Base-by-base conservation (phyloP, 2,888 invertebrate species). In the Meliscaeva auricollis region DNA sequence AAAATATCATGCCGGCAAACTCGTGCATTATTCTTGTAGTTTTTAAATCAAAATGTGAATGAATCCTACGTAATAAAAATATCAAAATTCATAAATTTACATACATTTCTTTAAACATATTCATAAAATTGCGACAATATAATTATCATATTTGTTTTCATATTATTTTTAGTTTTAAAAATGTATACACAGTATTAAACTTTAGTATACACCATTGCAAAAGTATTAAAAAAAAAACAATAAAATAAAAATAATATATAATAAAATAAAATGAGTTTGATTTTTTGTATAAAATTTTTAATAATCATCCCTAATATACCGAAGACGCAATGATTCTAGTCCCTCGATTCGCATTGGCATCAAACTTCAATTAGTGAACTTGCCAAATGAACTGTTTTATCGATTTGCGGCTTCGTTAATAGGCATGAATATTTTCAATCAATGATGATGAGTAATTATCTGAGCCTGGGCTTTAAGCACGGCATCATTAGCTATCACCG, bases 101-200 rank as follows among this genome's bases (percentile, higher is more conserved):
- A 60, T 22, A 50, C 26, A 60, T 46, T 77, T 62, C 72, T 56
- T 56, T 64, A n/a, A 44, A 56, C 64, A 69, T 78, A 66, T 78
- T 78, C 54, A 81, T 81, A 56, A 69, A 62, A 81, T 62, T 64
- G 54, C 58, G 81, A 81, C 81, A 81, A 81, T 81, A 80, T 75
- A 46, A 46, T 44, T 46, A 46, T 60, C 46, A 60, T 58, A 56
- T 80, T 80, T 74, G 38, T 62, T 62, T n/a, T 69, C 26, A 44
- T 5, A 15, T 74, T 62, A 74, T 69, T 68, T 17, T 56, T 60
- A 74, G 69, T 64, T 81, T 75, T 8, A 64, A 68, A 35, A 68
- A 35, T 60, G 58, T 68, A 70, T 80, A 75, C 35, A 69, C 41
- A 46, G 41, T 64, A 69, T 44, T 50, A 0, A 64, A 48, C 11